These are phyloP conservation scores for Cylloceria caligata DNA, from an alignment of 2,888 invertebrate species.

Conservation along the genomic window DNA sequence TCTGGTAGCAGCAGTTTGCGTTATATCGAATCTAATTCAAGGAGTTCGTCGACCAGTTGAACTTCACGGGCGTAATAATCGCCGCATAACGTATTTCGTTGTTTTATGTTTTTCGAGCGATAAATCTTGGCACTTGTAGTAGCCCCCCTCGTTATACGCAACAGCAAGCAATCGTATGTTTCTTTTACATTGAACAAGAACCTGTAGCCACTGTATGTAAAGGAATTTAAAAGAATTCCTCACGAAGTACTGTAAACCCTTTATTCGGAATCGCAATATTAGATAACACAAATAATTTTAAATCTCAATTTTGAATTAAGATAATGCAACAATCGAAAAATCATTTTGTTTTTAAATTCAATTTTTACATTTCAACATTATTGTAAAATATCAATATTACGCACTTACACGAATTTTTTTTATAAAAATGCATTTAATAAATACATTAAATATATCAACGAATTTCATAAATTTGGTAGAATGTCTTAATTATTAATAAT, in stretches of 20 bases:
- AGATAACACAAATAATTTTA: background rate
- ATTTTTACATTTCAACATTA: too few relatives aligned
- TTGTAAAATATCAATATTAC: too few relatives aligned
- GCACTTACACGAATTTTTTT: too few relatives aligned
- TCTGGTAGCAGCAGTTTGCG: conserved; percentile 19
- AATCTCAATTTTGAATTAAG: too few relatives aligned
- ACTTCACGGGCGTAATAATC: conserved; percentile 50
- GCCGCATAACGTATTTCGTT: conserved; percentile 26
- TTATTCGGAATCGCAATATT: background rate
- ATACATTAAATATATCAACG: too few relatives aligned
- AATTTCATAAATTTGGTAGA: too few relatives aligned
- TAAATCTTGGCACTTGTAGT: conserved; percentile 7
- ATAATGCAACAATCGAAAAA: too few relatives aligned
- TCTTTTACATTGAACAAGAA: background rate
- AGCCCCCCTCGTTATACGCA: background rate
- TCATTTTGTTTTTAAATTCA: too few relatives aligned
- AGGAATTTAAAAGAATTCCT: background rate
- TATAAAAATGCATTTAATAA: too few relatives aligned
- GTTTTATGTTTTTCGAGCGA: conserved; percentile 12
- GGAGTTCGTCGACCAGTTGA: conserved; percentile 65
- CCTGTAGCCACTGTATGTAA: background rate
- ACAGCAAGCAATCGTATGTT: conserved; percentile 8
- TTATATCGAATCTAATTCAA: conserved; percentile 58
- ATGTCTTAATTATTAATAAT: too few relatives aligned
- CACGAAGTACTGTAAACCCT: background rate